Evolutionary conservation across 2,113 vertebrate species (phyloP).

Genomic region (human): DNA sequence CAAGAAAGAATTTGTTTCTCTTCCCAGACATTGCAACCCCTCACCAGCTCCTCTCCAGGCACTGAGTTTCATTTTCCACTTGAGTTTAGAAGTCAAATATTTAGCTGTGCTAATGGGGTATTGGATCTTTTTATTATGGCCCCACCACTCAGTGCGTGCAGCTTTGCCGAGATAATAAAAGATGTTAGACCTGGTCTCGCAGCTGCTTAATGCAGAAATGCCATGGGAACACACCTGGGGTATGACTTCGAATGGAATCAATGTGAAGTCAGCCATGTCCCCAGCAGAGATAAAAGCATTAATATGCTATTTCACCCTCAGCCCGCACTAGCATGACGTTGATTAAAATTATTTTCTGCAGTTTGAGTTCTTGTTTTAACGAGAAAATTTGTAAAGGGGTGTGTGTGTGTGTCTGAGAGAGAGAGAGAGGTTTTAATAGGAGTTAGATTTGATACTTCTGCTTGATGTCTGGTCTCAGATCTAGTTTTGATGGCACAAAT

Average conservation of each 20-base stretch:
- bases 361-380: conserved; percentile 75
- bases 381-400: conserved; percentile 53
- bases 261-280: conserved; percentile 80
- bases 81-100: conserved; percentile 79
- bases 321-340: conserved; percentile 73
- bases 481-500: neutral
- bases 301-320: conserved; percentile 79
- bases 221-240: conserved; percentile 77
- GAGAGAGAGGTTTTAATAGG: neutral
- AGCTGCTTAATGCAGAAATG: conserved; percentile 83
- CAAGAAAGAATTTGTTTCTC: neutral
- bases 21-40: neutral
- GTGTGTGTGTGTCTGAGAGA: neutral
- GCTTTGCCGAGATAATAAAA: conserved; percentile 73
- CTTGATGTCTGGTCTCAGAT: conserved; percentile 61
- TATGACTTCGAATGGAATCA: conserved; percentile 71
- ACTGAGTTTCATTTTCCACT: conserved; percentile 77
- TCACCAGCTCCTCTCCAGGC: conserved; percentile 54
- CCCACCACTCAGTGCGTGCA: conserved; percentile 45
- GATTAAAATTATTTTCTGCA: conserved; percentile 82
- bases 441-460: conserved; percentile 36
- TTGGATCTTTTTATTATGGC: conserved; percentile 73
- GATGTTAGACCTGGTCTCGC: conserved; percentile 68
- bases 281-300: conserved; percentile 84
- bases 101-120: conserved; percentile 77